Evolutionary conservation across 2,888 invertebrate species (phyloP).

Genomic region (Coelopa pilipes): DNA sequence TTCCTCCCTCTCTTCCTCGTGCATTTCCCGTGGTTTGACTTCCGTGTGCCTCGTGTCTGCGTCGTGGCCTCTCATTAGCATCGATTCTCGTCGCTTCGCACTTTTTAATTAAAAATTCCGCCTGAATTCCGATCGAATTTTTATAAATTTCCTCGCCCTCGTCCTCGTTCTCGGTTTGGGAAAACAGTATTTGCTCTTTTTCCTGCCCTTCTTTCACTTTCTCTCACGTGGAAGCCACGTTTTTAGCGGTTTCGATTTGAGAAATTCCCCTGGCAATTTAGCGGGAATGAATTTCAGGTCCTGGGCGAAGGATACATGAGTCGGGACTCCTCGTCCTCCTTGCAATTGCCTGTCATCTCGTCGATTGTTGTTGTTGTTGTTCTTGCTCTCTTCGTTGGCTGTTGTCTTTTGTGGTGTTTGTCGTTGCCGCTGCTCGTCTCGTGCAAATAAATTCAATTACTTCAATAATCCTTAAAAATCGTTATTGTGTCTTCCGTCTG

Average conservation of each 20-base stretch:
- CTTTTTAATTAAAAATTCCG: conserved; percentile 24
- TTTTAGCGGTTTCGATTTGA: no score
- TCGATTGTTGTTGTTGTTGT: background rate
- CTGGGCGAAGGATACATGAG: no score
- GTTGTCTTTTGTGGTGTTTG: background rate
- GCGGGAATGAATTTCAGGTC: no score
- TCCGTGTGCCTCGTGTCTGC: no score
- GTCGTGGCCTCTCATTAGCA: background rate
- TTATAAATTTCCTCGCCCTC: background rate
- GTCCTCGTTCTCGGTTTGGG: no score
- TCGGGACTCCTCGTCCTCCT: background rate
- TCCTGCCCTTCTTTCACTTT: no score
- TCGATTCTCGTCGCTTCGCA: background rate
- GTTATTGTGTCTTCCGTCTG: conserved; percentile 9
- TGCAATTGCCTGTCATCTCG: background rate
- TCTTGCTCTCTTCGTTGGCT: background rate
- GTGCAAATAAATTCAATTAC: conserved; percentile 24
- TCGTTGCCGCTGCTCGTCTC: background rate
- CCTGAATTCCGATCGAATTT: conserved; percentile 1
- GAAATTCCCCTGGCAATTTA: no score
- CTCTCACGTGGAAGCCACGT: no score
- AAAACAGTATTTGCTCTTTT: no score
- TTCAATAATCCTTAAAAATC: conserved; percentile 22
- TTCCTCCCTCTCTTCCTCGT: no score
- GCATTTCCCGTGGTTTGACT: no score